phyloP scores from a whole-genome alignment of 2,113 vertebrate genomes.

The Oreochromis aureus region DNA sequence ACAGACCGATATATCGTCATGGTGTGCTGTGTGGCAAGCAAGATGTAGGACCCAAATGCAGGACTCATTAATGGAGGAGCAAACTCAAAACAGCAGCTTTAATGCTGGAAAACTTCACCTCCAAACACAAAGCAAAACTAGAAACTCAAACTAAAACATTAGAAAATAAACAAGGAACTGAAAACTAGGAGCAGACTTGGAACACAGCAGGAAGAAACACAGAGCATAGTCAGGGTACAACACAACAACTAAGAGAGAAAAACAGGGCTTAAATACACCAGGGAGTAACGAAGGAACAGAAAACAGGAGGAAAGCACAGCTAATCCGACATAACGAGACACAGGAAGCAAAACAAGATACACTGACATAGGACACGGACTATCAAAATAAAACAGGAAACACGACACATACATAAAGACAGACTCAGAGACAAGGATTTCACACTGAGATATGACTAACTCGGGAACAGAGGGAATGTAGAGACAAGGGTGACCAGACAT shows the following conservation, averaged over 20 bases:
- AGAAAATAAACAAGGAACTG: no score
- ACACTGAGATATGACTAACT: not conserved
- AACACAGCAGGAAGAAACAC: no score
- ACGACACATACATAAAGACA: not conserved
- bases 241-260: no score
- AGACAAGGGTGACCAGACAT: not conserved
- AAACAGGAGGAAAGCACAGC: no score
- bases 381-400: not conserved
- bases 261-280: no score
- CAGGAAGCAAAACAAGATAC: no score
- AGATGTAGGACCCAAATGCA: not conserved
- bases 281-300: no score
- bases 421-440: not conserved
- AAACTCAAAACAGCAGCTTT: not conserved
- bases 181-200: no score
- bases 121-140: not conserved
- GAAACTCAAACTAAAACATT: no score
- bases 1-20: not conserved
- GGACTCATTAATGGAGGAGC: not conserved
- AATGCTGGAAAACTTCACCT: not conserved
- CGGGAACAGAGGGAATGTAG: not conserved
- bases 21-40: not conserved
- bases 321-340: not conserved
- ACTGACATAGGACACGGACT: not conserved
- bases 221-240: no score